These are phyloP conservation scores for Rhabdomys pumilio DNA, from an alignment of 2,797 vertebrate species.

Conservation along the genomic window DNA sequence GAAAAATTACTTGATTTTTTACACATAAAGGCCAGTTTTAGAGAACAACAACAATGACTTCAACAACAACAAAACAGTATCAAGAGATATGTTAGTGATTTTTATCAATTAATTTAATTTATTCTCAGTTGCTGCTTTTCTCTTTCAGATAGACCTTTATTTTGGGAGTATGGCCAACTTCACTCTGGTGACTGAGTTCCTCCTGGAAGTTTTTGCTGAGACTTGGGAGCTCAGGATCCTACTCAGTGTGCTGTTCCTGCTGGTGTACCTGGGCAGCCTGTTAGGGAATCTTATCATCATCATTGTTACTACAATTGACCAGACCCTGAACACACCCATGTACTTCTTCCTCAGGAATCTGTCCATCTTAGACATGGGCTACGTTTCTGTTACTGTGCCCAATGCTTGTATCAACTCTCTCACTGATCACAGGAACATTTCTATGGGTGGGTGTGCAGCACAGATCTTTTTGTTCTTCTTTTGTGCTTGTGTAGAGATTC, in stretches of 20 bases:
- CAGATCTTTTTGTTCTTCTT: neutral
- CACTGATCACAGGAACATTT: neutral
- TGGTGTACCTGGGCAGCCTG: neutral
- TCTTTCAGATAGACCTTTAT: neutral
- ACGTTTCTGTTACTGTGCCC: neutral
- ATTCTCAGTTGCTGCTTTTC: neutral
- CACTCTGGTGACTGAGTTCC: neutral
- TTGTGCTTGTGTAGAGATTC: neutral
- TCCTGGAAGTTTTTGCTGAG: neutral
- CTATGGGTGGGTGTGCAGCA: neutral
- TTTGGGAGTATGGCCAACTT: neutral
- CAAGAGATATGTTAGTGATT: too few relatives aligned
- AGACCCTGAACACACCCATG: neutral
- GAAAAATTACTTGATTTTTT: neutral
- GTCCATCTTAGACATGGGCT: neutral
- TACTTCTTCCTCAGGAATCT: conserved; percentile 20
- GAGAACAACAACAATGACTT: neutral
- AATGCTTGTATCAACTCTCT: conserved; percentile 34
- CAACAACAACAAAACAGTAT: too few relatives aligned
- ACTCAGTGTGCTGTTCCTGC: neutral
- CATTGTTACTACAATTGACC: neutral
- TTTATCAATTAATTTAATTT: neutral
- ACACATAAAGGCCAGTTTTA: neutral
- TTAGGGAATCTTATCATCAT: neutral
- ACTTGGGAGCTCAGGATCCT: neutral